Evolutionary conservation across 2,113 vertebrate species (phyloP), one percentile per base, ranked within the genome.

Genomic region (Toxostoma redivivum): DNA sequence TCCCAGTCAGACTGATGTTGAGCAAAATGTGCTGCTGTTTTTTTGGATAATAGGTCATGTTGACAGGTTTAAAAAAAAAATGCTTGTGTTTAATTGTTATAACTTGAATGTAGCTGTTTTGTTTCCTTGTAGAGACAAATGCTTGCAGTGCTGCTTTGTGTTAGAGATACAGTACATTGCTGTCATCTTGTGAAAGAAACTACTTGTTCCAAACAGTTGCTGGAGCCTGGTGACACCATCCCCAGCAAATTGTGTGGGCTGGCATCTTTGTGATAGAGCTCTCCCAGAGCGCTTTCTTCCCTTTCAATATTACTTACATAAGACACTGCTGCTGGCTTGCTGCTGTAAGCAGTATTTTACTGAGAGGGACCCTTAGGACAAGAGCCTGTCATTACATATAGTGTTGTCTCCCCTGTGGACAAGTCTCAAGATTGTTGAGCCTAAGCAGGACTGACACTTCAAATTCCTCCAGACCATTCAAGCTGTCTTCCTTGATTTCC

Each of bases 401-500:
- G 81, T 71, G 9, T 80, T 74, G 73, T 84, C 94, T 90, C 92
- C 91, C 97, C 85, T 90, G 92, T 85, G 87, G 81, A 96, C 54
- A 69, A 86, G 58, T 76, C 72, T 97, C 94, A 90, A 64, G 90
- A 88, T 90, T 94, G 88, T 94, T 94, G 96, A 97, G 93, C 79
- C 95, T 98, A 96, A 97, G 92, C 90, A 90, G 90, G 94, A 97
- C 90, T 95, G 97, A 97, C 96, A 95, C 88, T 95, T 97, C 74
- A 96, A 67, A 96, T 98, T 98, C 96, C 94, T 81, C 81, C 90
- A 97, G 94, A 96, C 91, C 87, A 82, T 97, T 96, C 95, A 92
- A 85, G 81, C 91, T 97, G 96, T 97, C 98, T 96, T 86, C 42
- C 91, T 96, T 96, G 94, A 98, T 98, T 98, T 97, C 92, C 96